phyloP scores from a whole-genome alignment of 2,113 vertebrate genomes.

The Daubentonia madagascariensis region DNA sequence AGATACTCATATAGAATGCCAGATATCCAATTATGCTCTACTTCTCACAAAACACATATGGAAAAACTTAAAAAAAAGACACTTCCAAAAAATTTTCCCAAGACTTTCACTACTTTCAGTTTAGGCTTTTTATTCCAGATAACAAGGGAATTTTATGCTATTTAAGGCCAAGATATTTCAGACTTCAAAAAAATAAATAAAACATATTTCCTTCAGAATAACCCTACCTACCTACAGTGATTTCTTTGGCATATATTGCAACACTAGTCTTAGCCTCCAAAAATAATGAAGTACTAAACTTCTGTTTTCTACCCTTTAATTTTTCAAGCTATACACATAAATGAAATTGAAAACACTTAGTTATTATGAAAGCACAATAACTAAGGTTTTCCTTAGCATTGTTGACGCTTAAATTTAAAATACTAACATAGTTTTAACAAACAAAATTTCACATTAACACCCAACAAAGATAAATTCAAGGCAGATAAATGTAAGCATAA shows the following conservation, averaged over 20 bases:
- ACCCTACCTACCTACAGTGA: neutral
- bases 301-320: conserved; percentile 4
- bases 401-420: conserved; percentile 8
- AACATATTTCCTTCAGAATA: conserved; percentile 13
- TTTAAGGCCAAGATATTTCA: neutral
- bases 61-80: conserved; percentile 16
- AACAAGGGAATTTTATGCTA: conserved; percentile 28
- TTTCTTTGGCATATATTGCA: conserved; percentile 27
- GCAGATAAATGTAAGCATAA: neutral
- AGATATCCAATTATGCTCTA: conserved; percentile 48
- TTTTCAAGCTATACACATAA: conserved; percentile 43
- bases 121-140: conserved; percentile 22
- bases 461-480: conserved; percentile 31
- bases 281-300: neutral
- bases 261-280: conserved; percentile 6
- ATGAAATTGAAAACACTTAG: conserved; percentile 1
- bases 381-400: neutral
- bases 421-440: neutral
- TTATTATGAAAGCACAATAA: neutral
- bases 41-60: conserved; percentile 55
- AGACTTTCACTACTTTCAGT: neutral
- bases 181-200: conserved; percentile 15
- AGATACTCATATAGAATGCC: conserved; percentile 82
- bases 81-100: conserved; percentile 8
- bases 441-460: conserved; percentile 20